Evolutionary conservation across 30 jellyfish, hydroid and myxozoan species (phyloP).

Genomic region (Aurelia aurita): DNA sequence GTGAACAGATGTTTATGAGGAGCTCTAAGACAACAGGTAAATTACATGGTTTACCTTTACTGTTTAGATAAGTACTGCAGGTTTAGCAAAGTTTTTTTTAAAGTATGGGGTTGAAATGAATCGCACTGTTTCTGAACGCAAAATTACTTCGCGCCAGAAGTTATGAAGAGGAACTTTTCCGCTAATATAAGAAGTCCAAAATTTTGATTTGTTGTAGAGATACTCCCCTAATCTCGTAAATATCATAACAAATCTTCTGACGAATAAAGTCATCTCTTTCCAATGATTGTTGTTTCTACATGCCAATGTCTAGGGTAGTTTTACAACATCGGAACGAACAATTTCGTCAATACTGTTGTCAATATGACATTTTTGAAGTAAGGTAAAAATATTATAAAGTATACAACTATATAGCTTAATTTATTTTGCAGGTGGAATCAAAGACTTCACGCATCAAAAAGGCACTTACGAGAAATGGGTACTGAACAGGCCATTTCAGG

Average conservation of each 20-base stretch:
- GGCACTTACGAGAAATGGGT: conserved; percentile 62
- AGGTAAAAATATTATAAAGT: background rate
- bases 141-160: conserved; percentile 19
- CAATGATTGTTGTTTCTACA: too few relatives aligned
- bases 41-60: background rate
- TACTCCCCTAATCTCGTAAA: background rate
- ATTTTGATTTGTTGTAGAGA: conserved; percentile 7
- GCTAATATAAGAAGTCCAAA: background rate
- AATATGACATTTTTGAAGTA: background rate
- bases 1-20: conserved; percentile 47
- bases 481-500: conserved; percentile 56
- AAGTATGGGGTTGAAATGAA: background rate
- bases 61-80: background rate
- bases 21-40: conserved; percentile 34
- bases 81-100: background rate
- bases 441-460: conserved; percentile 23
- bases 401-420: background rate
- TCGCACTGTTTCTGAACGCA: conserved; percentile 12
- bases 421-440: conserved; percentile 47
- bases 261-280: too few relatives aligned
- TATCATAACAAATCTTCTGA: too few relatives aligned
- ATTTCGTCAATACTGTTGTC: background rate
- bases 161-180: background rate
- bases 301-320: too few relatives aligned
- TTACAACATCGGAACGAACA: too few relatives aligned